Conservation (phyloP, 2,113 vertebrate species). For the Megaleporinus macrocephalus region DNA sequence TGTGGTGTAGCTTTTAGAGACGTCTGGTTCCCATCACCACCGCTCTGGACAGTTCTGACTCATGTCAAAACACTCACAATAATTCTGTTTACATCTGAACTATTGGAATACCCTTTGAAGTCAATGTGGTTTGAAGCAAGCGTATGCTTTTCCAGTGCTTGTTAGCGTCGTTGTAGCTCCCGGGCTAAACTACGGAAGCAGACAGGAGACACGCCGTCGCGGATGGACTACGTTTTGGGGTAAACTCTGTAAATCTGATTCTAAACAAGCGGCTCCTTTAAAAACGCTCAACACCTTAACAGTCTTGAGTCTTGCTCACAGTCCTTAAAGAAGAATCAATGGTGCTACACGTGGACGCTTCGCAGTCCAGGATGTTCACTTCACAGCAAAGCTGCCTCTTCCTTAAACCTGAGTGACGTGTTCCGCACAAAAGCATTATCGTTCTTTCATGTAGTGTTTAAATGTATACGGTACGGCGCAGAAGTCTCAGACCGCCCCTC, state of each 20-base stretch:
- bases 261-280: neutral
- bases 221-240: neutral
- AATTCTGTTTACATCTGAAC: no score
- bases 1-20: no score
- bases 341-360: slow-evolving; percentile 41
- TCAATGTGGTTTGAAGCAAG: no score
- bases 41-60: no score
- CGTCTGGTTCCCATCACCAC: no score
- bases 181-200: neutral
- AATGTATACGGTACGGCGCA: no score
- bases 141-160: neutral
- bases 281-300: slow-evolving; percentile 4
- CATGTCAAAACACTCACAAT: no score
- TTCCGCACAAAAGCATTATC: slow-evolving; percentile 1
- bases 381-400: slow-evolving; percentile 19
- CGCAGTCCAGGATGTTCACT: slow-evolving; percentile 19
- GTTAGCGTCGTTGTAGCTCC: neutral
- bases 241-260: neutral
- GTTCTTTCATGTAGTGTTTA: neutral
- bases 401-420: slow-evolving; percentile 2
- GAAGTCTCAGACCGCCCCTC: no score
- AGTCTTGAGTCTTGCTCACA: neutral
- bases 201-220: neutral
- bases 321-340: slow-evolving; percentile 23
- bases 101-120: no score